These are phyloP conservation scores for Aelia acuminata DNA, from an alignment of 2,888 invertebrate genomes.

Conservation along the genomic window DNA sequence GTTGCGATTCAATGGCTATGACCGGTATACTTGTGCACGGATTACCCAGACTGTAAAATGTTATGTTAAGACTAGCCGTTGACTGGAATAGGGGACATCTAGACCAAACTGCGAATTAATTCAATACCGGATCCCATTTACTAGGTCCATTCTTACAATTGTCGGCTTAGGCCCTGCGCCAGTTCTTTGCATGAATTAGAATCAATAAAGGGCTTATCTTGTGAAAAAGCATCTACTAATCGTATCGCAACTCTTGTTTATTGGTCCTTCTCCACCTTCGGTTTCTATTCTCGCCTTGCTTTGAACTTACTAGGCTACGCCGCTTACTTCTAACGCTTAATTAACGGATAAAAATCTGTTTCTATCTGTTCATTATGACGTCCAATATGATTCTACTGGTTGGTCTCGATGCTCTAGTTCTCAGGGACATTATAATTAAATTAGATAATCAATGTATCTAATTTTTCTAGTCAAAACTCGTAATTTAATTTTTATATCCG, in stretches of 20 bases:
- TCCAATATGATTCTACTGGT: no score
- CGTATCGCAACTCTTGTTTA: constrained; percentile 4
- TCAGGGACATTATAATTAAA: no score
- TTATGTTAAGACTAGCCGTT: constrained; percentile 21
- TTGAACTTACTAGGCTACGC: neutral
- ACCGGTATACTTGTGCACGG: neutral
- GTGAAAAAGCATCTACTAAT: constrained; percentile 25
- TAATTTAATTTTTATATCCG: no score
- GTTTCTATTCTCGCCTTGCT: neutral
- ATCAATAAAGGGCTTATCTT: constrained; percentile 55
- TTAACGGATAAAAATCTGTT: no score
- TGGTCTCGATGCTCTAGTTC: no score
- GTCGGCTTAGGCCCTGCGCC: neutral
- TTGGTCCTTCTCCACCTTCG: neutral
- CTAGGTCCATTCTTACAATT: constrained; percentile 16
- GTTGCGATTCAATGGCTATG: constrained; percentile 13
- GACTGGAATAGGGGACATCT: constrained; percentile 23
- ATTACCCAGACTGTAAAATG: constrained; percentile 35
- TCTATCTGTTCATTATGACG: no score
- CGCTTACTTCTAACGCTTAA: neutral
- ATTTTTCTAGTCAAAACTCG: no score
- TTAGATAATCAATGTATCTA: no score
- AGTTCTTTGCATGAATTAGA: constrained; percentile 54
- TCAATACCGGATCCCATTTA: constrained; percentile 34
- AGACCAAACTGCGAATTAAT: constrained; percentile 32